A percentile compares a stretch with the other conserved stretches of the same genome.
These are phyloP conservation scores for Priocnemis perturbator DNA, from an alignment of 2,888 invertebrate species.

Conservation along the genomic window DNA sequence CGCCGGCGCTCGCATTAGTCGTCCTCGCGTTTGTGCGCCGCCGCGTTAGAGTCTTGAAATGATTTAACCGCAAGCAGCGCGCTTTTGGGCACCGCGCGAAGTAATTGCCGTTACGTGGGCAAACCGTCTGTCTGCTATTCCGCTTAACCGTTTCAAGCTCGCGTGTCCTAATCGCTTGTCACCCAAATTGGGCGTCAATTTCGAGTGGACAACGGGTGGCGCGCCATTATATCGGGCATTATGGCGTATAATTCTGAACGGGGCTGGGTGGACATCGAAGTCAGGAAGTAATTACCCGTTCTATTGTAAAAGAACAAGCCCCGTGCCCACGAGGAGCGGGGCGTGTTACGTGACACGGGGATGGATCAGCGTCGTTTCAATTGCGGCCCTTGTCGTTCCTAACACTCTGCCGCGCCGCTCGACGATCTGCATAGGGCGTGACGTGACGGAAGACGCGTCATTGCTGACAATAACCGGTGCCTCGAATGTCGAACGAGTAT, in stretches of 20 bases:
- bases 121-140: neutral
- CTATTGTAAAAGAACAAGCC: neutral
- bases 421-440: no score
- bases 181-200: conserved; percentile 40
- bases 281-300: conserved; percentile 25
- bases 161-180: conserved; percentile 54
- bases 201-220: conserved; percentile 17
- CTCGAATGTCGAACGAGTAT: no score
- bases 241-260: conserved; percentile 23
- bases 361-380: conserved; percentile 13
- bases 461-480: no score
- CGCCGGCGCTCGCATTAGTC: neutral
- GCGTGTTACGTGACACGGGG: conserved; percentile 1
- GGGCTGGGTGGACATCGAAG: neutral
- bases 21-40: neutral
- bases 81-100: conserved; percentile 21
- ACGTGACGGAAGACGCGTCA: no score
- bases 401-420: no score
- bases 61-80: conserved; percentile 33
- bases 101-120: conserved; percentile 20
- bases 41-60: conserved; percentile 12
- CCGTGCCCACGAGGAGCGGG: neutral
- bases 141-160: conserved; percentile 18
- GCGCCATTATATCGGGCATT: conserved; percentile 16
- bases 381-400: no score